Percentiles rank a stretch among this genome's conserved stretches.
phyloP scores from a whole-genome alignment of 2,797 vertebrate genomes.

The Manis pentadactyla region DNA sequence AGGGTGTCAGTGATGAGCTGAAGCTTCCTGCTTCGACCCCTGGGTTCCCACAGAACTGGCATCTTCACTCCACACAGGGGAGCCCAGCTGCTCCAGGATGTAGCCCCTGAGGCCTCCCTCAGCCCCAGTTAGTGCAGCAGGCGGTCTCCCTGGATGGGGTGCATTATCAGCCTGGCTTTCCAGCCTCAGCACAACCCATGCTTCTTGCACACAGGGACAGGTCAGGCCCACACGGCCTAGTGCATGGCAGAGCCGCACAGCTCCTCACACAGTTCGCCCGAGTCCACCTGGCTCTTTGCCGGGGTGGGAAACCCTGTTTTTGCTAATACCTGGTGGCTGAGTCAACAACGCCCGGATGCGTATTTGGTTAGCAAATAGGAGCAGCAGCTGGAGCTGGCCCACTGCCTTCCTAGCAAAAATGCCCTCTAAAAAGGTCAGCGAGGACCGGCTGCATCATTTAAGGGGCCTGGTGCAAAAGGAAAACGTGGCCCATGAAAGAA shows the following conservation, averaged over 20 bases:
- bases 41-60: neutral
- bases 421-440: conserved; percentile 67
- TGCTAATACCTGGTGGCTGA: conserved; percentile 39
- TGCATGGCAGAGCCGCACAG: rapidly evolving
- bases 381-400: neutral
- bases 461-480: neutral
- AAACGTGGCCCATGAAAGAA: neutral
- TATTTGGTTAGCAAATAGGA: conserved; percentile 72
- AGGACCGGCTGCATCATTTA: neutral
- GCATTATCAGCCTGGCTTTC: neutral
- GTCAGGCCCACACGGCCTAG: neutral
- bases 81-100: neutral
- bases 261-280: rapidly evolving
- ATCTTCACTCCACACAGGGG: neutral
- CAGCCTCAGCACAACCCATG: rapidly evolving
- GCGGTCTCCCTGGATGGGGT: neutral
- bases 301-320: neutral
- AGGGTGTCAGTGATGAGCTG: neutral
- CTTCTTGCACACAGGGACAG: neutral
- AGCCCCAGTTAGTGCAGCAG: neutral
- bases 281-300: neutral
- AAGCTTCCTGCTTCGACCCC: neutral
- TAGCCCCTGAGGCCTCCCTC: neutral
- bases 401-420: neutral
- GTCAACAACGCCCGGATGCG: neutral